Evolutionary conservation across 2,888 invertebrate genomes (phyloP).

Genomic region (Sympetrum striolatum): DNA sequence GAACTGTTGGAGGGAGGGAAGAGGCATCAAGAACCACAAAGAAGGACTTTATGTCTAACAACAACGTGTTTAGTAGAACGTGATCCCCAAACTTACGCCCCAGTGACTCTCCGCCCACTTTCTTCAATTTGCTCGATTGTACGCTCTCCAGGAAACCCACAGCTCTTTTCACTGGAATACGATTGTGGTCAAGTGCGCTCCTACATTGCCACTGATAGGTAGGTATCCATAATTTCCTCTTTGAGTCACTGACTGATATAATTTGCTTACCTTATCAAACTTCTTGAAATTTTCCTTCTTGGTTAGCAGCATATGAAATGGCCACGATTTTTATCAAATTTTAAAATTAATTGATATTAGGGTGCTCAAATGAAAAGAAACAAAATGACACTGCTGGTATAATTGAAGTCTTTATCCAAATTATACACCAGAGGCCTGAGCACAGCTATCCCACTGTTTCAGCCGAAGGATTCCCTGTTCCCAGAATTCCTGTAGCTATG

Average conservation of each 20-base stretch:
- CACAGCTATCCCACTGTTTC: no score
- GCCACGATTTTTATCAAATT: not conserved
- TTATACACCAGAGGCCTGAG: no score
- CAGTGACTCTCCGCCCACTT: conserved; percentile 75
- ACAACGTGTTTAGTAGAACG: conserved; percentile 95
- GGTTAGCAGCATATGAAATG: not conserved
- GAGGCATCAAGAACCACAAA: conserved; percentile 81
- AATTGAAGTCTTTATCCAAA: no score
- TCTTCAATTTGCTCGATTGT: conserved; percentile 90
- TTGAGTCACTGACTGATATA: no score
- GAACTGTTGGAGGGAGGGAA: conserved; percentile 23
- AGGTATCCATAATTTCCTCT: conserved; percentile 48
- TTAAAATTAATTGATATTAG: no score
- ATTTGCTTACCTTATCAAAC: no score
- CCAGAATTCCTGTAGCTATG: no score
- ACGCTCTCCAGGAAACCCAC: conserved; percentile 88
- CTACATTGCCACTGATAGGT: conserved; percentile 92
- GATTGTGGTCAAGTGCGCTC: conserved; percentile 87
- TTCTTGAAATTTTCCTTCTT: not conserved
- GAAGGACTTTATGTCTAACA: conserved; percentile 90
- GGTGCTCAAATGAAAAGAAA: no score
- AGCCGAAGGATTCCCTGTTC: no score
- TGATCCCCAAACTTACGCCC: conserved; percentile 89
- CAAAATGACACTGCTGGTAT: no score
- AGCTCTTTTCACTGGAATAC: conserved; percentile 93